Percentiles rank a stretch among this genome's conserved stretches.
Conservation (phyloP, 2,113 vertebrate genomes). For the Hippocampus barbouri region DNA sequence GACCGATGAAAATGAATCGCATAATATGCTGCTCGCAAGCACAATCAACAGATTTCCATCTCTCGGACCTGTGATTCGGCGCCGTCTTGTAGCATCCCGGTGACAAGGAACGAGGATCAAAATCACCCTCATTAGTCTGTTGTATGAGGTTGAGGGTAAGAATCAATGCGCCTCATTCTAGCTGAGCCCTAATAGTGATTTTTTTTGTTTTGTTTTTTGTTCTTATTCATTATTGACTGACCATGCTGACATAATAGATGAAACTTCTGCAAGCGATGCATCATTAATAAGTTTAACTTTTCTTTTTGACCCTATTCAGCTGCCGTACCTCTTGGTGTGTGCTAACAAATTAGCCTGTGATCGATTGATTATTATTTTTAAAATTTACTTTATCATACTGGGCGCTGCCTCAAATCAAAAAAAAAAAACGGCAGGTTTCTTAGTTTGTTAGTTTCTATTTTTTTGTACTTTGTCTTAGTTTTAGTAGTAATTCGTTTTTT, state of each 20-base stretch:
- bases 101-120: neutral
- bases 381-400: no score
- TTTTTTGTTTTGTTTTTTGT: no score
- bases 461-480: no score
- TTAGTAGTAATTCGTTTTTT: no score
- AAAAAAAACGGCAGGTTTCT: no score
- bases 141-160: neutral
- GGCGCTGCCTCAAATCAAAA: no score
- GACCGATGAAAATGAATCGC: neutral
- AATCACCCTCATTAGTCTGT: neutral
- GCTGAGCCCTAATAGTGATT: neutral
- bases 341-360: neutral
- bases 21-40: neutral
- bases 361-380: no score
- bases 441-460: no score
- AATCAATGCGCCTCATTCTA: neutral
- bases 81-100: neutral
- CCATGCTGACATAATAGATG: neutral
- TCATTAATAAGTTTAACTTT: neutral
- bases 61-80: neutral
- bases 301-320: neutral
- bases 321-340: neutral
- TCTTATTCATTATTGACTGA: no score
- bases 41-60: neutral
- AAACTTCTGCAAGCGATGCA: neutral